Conservation (phyloP, 2,113 vertebrate genomes). For the Platanista minor region DNA sequence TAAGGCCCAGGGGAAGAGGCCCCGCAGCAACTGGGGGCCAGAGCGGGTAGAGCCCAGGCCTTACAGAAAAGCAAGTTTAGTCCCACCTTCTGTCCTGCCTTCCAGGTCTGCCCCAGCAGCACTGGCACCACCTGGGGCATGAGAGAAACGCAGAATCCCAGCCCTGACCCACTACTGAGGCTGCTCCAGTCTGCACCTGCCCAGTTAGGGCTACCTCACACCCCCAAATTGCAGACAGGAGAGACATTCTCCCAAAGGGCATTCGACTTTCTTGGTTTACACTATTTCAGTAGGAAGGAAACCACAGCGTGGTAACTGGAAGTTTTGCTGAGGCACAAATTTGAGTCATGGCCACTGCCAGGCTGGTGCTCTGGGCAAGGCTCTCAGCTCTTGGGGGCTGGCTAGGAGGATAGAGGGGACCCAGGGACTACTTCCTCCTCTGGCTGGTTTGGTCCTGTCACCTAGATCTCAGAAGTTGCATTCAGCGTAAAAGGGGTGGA, state of each 20-base stretch:
- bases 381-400: background rate
- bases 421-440: background rate
- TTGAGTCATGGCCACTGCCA: background rate
- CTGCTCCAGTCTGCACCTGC: background rate
- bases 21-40: background rate
- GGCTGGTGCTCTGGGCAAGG: background rate
- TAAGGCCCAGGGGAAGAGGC: background rate
- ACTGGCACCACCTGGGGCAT: fast-evolving
- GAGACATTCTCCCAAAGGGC: background rate
- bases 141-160: background rate
- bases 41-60: background rate
- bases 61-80: background rate
- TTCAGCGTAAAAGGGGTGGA: background rate
- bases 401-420: too few relatives aligned
- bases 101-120: too few relatives aligned
- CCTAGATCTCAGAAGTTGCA: background rate
- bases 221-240: background rate
- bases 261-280: background rate
- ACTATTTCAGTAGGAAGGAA: background rate
- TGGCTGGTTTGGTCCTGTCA: background rate
- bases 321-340: background rate
- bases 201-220: background rate
- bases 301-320: fast-evolving
- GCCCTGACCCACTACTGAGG: background rate
- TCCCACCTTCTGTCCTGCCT: background rate